Evolutionary conservation across 2,797 vertebrate species (phyloP), one percentile per base, ranked within the genome.

Genomic region (Danio kyathit): DNA sequence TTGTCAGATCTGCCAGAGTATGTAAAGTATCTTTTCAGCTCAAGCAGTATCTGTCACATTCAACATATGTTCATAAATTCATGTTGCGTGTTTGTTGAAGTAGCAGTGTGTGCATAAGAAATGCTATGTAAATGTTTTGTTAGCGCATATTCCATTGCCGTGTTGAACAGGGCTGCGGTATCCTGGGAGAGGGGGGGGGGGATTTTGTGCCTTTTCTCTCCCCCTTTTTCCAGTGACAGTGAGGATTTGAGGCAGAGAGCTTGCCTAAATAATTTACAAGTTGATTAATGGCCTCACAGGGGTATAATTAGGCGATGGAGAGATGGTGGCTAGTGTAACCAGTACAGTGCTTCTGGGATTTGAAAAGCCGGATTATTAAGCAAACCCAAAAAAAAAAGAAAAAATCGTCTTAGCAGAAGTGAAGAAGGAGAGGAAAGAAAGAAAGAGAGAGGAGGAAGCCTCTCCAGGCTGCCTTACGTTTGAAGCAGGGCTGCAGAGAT

Each of bases 211-310:
- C 17, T 64, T 77, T 54, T 61, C 14, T 13, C 69, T 43, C 21
- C 67, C 52, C 69, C 61, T 76, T 61, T 21, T 76, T 67, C 41
- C 63, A 75, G 86, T 93, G 94, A 95, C 93, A 93, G 93, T 92
- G 90, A 89, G 88, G 83, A 92, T 93, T 90, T 92, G 90, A 95
- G 93, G 90, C 93, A 89, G 93, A 92, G 93, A 92, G 89, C 93
- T 91, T 91, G 86, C 88, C 87, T 96, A 95, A 96, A 96, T 96
- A 95, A 96, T 96, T 96, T 94, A 96, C 93, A 90, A 94, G 94
- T 94, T 95, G 95, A 96, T 96, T 96, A 96, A 96, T 96, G 93
- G 94, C 93, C 94, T 95, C 95, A 94, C 95, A 94, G 92, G 95
- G 95, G 95, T 95, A 95, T 96, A 96, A 96, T 96, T 96, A 96